Evolutionary conservation across 2,797 vertebrate genomes (phyloP), one percentile per base, ranked within the genome.

Genomic region (Myotis findleyi): DNA sequence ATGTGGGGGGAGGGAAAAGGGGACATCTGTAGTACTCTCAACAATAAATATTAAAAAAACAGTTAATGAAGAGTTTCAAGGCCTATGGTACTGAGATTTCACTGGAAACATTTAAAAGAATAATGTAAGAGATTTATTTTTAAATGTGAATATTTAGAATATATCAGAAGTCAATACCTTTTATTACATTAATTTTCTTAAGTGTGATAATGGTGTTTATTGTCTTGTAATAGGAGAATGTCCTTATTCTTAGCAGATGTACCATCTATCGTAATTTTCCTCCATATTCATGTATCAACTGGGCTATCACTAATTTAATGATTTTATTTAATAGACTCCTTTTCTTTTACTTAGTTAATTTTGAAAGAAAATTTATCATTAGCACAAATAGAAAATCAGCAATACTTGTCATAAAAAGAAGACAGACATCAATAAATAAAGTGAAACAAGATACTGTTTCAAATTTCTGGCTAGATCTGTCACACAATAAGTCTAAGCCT

Each of bases 161-260:
- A 80, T 38, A 81, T 53, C 51, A 94, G 66, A 87, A 68, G 49
- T 83, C 86, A 72, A 71, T 47, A 47, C 5, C 81, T 91, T 72
- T 38, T 36, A 93, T 68, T 66, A 76, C 27, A n/a, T 33, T 90
- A 62, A 87, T 93, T 76, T 89, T 85, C 68, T 93, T 72, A 47
- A 49, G 41, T 91, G 7, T 69, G 49, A 66, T 89, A 53, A 75
- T 59, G 25, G 11, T 14, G 72, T 47, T 76, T 93, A 75, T 64
- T 44, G 11, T 49, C 23, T 88, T 85, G 64, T 21, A 9, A 86
- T 20, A 59, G 30, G 30, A 83, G 47, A 93, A 88, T 27, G 33
- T 51, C 27, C 11, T 71, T 68, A 59, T 62, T 94, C 33, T 87
- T 68, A 62, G 25, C 21, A 53, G 41, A 57, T 44, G 7, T 38